Percentiles rank a stretch among this genome's conserved stretches.
Conservation (phyloP, 2,888 invertebrate species). For the Apamea monoglypha region DNA sequence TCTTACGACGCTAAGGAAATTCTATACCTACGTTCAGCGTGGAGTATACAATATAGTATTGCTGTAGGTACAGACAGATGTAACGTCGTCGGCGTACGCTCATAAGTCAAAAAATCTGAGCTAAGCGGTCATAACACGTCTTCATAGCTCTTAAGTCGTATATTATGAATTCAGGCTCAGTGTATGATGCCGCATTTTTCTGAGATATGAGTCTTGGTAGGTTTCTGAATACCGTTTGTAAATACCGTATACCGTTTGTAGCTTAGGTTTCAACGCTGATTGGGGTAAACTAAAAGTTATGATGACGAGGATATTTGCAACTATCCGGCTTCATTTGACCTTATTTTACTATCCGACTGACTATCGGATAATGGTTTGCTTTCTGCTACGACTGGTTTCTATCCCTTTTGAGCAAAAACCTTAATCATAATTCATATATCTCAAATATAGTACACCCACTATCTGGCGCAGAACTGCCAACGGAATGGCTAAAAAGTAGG, state of each 20-base stretch:
- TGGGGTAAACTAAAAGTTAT: background rate
- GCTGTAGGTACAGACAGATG: background rate
- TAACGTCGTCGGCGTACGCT: background rate
- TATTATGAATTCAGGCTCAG: slow-evolving; percentile 9
- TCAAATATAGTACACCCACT: background rate
- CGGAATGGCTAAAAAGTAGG: background rate
- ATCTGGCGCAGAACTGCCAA: background rate
- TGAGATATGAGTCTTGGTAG: background rate
- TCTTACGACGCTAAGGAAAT: background rate
- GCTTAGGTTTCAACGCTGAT: background rate
- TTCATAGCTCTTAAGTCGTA: slow-evolving; percentile 5
- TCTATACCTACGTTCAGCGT: background rate
- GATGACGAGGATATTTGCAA: background rate
- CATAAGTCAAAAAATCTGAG: slow-evolving; percentile 17
- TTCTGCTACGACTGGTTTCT: background rate
- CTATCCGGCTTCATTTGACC: background rate
- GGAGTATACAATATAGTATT: background rate
- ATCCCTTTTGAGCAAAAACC: background rate
- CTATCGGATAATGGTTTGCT: background rate
- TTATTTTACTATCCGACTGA: background rate
- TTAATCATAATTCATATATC: background rate
- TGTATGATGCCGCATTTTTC: background rate
- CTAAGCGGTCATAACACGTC: background rate
- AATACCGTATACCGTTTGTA: background rate
- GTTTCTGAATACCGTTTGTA: background rate